Percentiles rank a stretch among this genome's conserved stretches.
Conservation (phyloP, 2,797 vertebrate species). For the Hoplostethus mediterraneus region DNA sequence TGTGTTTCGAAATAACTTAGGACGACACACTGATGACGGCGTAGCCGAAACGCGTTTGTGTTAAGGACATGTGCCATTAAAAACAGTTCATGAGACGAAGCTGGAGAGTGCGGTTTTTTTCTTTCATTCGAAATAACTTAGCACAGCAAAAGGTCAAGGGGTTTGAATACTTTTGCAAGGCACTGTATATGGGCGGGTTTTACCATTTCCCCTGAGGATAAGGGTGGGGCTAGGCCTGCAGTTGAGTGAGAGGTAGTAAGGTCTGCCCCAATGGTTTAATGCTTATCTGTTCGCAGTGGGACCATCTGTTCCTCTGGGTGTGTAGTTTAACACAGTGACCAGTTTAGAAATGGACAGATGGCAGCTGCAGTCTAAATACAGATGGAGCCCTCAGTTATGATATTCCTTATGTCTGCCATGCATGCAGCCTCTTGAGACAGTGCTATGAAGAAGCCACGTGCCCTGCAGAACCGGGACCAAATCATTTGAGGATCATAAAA, state of each 20-base stretch:
- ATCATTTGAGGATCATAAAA: neutral
- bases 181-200: no score
- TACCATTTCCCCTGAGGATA: neutral
- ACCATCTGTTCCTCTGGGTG: slow-evolving; percentile 70
- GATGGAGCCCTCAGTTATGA: slow-evolving; percentile 35
- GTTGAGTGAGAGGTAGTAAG: slow-evolving; percentile 23
- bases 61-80: no score
- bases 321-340: slow-evolving; percentile 32
- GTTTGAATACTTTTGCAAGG: no score
- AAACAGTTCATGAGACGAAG: no score
- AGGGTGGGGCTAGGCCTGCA: slow-evolving; percentile 18
- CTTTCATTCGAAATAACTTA: no score
- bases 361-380: slow-evolving; percentile 77
- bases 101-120: no score
- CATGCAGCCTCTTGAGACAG: neutral
- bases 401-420: neutral
- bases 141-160: no score
- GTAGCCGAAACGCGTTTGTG: no score
- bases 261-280: slow-evolving; percentile 40
- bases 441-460: neutral
- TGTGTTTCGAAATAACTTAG: no score
- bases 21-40: no score
- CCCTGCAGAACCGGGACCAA: neutral
- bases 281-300: slow-evolving; percentile 53
- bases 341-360: slow-evolving; percentile 57